Conservation (phyloP, 2,113 vertebrate genomes). For the Nannobrachium achirus region DNA sequence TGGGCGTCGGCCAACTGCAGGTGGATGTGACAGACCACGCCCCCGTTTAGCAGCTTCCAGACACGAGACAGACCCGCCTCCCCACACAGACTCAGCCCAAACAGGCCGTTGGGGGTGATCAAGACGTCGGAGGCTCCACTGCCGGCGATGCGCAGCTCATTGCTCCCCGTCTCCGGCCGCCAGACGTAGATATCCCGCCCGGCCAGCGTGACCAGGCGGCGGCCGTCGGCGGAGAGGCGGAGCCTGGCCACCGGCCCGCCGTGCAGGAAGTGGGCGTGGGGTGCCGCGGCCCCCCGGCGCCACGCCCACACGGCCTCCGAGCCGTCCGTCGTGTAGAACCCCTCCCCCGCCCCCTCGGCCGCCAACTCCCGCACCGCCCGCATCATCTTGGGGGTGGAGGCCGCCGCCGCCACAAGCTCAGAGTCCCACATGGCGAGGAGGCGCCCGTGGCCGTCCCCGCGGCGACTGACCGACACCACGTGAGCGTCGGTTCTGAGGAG, state of each 20-base stretch:
- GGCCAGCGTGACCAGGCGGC: constrained; percentile 72
- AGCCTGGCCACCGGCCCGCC: constrained; percentile 66
- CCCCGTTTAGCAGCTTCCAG: constrained; percentile 76
- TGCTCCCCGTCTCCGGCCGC: constrained; percentile 72
- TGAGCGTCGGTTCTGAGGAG: constrained; percentile 67
- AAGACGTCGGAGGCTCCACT: constrained; percentile 69
- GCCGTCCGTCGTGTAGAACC: constrained; percentile 79
- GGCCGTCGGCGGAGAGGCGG: constrained; percentile 61
- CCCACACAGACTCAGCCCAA: constrained; percentile 75
- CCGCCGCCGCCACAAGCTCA: constrained; percentile 65
- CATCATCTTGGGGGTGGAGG: constrained; percentile 64
- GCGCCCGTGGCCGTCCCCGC: constrained; percentile 51
- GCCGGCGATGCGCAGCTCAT: constrained; percentile 68
- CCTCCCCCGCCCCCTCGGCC: constrained; percentile 48
- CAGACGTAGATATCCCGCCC: constrained; percentile 79
- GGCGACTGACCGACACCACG: constrained; percentile 59
- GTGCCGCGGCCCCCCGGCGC: constrained; percentile 56
- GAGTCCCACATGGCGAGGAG: constrained; percentile 78
- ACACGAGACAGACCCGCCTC: constrained; percentile 69
- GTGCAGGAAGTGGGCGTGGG: constrained; percentile 69
- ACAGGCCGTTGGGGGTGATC: constrained; percentile 71
- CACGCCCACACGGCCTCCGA: constrained; percentile 77
- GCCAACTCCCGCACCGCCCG: constrained; percentile 60
- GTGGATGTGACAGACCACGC: constrained; percentile 74
- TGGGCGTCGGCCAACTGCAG: constrained; percentile 64